Percentiles rank a stretch among this genome's conserved stretches.
Conservation (phyloP, 2,888 invertebrate species). For the Cosmopolites sordidus region DNA sequence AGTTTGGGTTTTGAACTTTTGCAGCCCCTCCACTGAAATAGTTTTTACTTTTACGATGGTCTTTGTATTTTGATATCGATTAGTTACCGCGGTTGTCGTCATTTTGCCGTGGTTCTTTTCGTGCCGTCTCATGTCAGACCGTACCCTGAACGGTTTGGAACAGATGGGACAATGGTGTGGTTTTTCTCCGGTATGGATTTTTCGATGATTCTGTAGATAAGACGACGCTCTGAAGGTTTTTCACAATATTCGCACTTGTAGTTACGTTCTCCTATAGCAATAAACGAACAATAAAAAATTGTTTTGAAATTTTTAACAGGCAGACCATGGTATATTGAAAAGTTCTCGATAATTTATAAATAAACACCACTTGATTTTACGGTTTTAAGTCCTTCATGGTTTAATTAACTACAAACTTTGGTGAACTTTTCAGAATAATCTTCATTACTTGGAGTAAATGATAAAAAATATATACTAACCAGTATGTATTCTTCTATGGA, state of each 20-base stretch:
- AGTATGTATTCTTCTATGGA: slow-evolving; percentile 62
- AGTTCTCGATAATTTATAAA: too few relatives aligned
- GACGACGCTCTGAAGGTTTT: slow-evolving; percentile 83
- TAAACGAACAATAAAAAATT: too few relatives aligned
- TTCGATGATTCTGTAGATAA: slow-evolving; percentile 76
- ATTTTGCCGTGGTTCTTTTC: slow-evolving; percentile 61
- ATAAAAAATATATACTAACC: too few relatives aligned
- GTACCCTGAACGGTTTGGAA: slow-evolving; percentile 76
- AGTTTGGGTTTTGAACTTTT: slow-evolving; percentile 3
- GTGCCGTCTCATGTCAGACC: slow-evolving; percentile 80
- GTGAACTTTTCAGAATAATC: too few relatives aligned
- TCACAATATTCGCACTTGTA: slow-evolving; percentile 80
- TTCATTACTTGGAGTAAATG: too few relatives aligned
- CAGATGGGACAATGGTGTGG: slow-evolving; percentile 73
- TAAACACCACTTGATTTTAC: too few relatives aligned
- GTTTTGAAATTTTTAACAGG: too few relatives aligned
- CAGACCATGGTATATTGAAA: too few relatives aligned
- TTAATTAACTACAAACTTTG: too few relatives aligned
- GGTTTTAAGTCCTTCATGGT: too few relatives aligned
- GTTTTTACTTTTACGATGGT: neutral
- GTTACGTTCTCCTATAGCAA: slow-evolving; percentile 67
- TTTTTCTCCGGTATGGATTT: slow-evolving; percentile 81
- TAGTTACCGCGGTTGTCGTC: slow-evolving; percentile 29
- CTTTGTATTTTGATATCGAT: neutral
- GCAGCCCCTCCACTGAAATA: slow-evolving; percentile 1